phyloP scores from a whole-genome alignment of 2,113 vertebrate genomes.

The Ascaphus truei region DNA sequence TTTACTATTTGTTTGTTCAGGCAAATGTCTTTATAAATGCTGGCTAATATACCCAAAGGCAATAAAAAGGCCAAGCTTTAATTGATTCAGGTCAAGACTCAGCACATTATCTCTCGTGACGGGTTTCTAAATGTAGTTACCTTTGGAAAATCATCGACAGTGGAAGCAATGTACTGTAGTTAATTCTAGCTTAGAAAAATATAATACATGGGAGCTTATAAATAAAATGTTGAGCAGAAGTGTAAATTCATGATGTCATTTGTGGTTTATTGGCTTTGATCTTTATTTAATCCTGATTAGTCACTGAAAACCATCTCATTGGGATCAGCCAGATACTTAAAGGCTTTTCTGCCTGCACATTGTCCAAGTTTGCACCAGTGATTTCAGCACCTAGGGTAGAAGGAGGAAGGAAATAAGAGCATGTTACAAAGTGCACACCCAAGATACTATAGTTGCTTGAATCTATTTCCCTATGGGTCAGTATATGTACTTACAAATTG shows the following conservation, averaged over 20 bases:
- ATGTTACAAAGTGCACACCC: too few species aligned
- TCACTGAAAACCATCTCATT: conserved; percentile 39
- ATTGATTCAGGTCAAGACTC: conserved; percentile 51
- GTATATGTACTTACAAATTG: too few species aligned
- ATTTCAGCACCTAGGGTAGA: too few species aligned
- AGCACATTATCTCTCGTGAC: conserved; percentile 49
- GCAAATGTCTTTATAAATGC: conserved; percentile 53
- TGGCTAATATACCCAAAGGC: conserved; percentile 41
- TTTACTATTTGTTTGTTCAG: conserved; percentile 41
- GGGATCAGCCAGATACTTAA: conserved; percentile 38
- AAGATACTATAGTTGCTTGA: too few species aligned
- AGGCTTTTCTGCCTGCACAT: conserved; percentile 23
- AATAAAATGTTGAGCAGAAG: conserved; percentile 40
- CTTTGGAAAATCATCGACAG: conserved; percentile 44
- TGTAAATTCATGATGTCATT: conserved; percentile 44
- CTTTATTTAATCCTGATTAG: conserved; percentile 49
- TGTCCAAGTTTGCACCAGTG: not conserved
- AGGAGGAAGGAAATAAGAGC: too few species aligned
- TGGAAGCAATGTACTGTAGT: conserved; percentile 40
- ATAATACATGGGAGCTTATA: conserved; percentile 39
- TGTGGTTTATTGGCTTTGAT: conserved; percentile 40
- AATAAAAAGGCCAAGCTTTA: conserved; percentile 49
- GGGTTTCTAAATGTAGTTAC: conserved; percentile 47
- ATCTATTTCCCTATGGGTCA: too few species aligned
- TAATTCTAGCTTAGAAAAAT: conserved; percentile 44